Percentiles rank a stretch among this genome's conserved stretches.
phyloP scores from a whole-genome alignment of 2,113 vertebrate genomes.

The Agelaius phoeniceus region DNA sequence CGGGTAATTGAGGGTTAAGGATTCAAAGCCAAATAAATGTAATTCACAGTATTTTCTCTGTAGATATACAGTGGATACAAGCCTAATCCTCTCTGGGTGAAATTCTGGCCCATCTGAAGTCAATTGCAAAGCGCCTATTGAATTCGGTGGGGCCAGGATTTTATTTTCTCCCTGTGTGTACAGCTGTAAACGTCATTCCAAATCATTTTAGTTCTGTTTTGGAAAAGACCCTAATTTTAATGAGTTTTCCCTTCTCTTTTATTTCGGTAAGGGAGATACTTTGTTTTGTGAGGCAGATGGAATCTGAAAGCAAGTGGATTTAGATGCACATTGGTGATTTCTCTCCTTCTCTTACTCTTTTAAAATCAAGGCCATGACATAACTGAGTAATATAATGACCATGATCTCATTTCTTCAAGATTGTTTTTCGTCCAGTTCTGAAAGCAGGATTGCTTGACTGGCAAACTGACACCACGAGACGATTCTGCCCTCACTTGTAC shows the following conservation, averaged over 20 bases:
- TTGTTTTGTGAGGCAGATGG: slow-evolving; percentile 46
- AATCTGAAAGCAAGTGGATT: slow-evolving; percentile 37
- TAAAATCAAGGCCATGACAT: slow-evolving; percentile 65
- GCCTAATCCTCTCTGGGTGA: slow-evolving; percentile 46
- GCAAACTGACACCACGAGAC: slow-evolving; percentile 62
- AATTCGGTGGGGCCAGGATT: slow-evolving; percentile 60
- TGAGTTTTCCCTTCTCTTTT: slow-evolving; percentile 29
- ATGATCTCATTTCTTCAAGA: slow-evolving; percentile 69
- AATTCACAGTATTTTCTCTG: slow-evolving; percentile 39
- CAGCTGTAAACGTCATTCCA: slow-evolving; percentile 29
- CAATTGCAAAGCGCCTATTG: slow-evolving; percentile 63
- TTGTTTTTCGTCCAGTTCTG: slow-evolving; percentile 63
- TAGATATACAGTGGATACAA: slow-evolving; percentile 31
- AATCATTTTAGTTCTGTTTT: slow-evolving; percentile 42
- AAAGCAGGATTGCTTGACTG: slow-evolving; percentile 56
- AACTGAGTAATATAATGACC: slow-evolving; percentile 57
- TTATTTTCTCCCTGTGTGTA: slow-evolving; percentile 47
- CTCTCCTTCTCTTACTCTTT: slow-evolving; percentile 38
- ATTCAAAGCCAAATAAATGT: slow-evolving; percentile 29
- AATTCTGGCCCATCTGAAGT: slow-evolving; percentile 66
- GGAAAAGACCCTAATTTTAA: slow-evolving; percentile 43
- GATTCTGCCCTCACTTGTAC: not conserved
- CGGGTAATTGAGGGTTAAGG: slow-evolving; percentile 37
- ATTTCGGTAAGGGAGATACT: slow-evolving; percentile 47
- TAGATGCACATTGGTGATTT: not conserved